Conservation (phyloP, 2,113 vertebrate species). For the Nerophis ophidion region DNA sequence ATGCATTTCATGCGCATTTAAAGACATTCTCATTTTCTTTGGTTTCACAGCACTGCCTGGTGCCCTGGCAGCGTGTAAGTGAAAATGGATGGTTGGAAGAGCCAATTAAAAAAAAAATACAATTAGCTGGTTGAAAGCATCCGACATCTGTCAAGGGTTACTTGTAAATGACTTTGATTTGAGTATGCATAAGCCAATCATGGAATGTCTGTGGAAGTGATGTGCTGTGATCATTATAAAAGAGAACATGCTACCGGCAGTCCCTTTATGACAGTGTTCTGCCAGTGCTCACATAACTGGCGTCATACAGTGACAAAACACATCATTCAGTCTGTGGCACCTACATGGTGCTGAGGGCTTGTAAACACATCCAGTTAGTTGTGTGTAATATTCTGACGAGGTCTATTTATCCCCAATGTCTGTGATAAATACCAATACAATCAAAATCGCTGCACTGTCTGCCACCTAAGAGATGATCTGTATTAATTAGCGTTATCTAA, state of each 20-base stretch:
- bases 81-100: slow-evolving; percentile 19
- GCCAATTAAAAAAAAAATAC: slow-evolving; percentile 16
- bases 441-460: slow-evolving; percentile 26
- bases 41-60: slow-evolving; percentile 1
- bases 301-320: slow-evolving; percentile 13
- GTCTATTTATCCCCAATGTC: slow-evolving; percentile 14
- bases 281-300: slow-evolving; percentile 18
- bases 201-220: slow-evolving; percentile 26
- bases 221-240: slow-evolving; percentile 27
- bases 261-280: slow-evolving; percentile 22
- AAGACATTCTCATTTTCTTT: slow-evolving; percentile 15
- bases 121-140: slow-evolving; percentile 15
- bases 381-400: slow-evolving; percentile 28
- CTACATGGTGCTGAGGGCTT: slow-evolving; percentile 4
- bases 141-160: slow-evolving; percentile 22
- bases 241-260: slow-evolving; percentile 25
- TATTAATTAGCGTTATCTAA: slow-evolving; percentile 14
- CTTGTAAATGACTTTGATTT: slow-evolving; percentile 32
- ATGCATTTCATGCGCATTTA: slow-evolving; percentile 11
- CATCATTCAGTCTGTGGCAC: slow-evolving; percentile 17
- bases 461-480: slow-evolving; percentile 34
- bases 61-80: slow-evolving; percentile 17
- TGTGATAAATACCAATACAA: slow-evolving; percentile 25
- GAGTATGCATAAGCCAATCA: slow-evolving; percentile 20
- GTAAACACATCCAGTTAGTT: slow-evolving; percentile 24